Conservation (phyloP, 64 coral and sea anemone species). For the Montipora foliosa region DNA sequence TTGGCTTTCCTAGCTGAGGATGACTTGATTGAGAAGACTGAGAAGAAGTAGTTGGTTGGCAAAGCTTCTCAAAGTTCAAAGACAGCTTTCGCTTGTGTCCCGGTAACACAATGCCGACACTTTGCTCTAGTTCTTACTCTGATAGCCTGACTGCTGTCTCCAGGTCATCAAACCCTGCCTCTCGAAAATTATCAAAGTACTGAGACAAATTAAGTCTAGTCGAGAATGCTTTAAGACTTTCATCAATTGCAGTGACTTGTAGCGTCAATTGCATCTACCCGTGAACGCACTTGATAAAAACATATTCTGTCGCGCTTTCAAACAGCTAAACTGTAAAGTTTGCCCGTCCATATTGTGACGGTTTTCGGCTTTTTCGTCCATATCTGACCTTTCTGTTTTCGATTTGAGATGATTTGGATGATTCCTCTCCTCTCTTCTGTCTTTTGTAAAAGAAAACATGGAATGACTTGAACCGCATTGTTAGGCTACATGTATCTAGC, state of each 20-base stretch:
- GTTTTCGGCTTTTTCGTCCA: background rate
- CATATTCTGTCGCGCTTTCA: background rate
- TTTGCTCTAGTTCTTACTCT: conserved; percentile 38
- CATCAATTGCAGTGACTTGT: conserved; percentile 58
- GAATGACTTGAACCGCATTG: conserved; percentile 3
- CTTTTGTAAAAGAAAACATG: background rate
- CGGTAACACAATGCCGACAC: conserved; percentile 57
- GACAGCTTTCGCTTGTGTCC: conserved; percentile 51
- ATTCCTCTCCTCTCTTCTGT: background rate
- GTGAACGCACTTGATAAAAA: background rate
- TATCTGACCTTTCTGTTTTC: background rate
- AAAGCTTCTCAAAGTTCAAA: conserved; percentile 63
- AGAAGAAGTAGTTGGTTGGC: conserved; percentile 1
- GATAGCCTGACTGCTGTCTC: conserved; percentile 4
- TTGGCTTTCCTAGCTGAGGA: background rate
- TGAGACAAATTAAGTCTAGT: conserved; percentile 39
- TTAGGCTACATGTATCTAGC: background rate
- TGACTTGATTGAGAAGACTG: background rate
- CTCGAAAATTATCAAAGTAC: conserved; percentile 57
- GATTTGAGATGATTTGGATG: background rate
- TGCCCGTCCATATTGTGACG: background rate
- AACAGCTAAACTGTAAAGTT: background rate
- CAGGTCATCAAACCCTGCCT: conserved; percentile 59
- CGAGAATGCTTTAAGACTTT: conserved; percentile 49
- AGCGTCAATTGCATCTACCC: too few relatives aligned